These are phyloP conservation scores for Alosa alosa DNA, from an alignment of 2,113 vertebrate genomes.

Conservation along the genomic window DNA sequence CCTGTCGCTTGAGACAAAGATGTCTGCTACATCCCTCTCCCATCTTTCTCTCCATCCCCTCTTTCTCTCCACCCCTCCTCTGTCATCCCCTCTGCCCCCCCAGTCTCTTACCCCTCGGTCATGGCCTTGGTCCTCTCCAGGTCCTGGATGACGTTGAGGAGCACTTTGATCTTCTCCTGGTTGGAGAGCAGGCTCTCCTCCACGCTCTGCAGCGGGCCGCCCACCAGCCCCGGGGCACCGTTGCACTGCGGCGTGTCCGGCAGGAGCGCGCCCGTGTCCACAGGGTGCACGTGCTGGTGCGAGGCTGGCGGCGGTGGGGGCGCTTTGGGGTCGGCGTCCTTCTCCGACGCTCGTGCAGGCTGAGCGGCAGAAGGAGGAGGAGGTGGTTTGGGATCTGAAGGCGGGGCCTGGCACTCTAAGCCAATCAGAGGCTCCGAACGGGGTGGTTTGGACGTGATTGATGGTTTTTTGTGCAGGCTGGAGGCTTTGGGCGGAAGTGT, in stretches of 20 bases:
- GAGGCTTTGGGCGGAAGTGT: not conserved
- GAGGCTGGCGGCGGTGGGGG: not conserved
- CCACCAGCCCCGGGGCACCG: constrained; percentile 73
- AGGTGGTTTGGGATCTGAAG: constrained; percentile 48
- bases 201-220: constrained; percentile 85
- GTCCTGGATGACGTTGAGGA: constrained; percentile 98
- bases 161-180: constrained; percentile 98
- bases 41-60: not conserved
- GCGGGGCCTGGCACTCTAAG: constrained; percentile 42
- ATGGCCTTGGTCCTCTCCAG: constrained; percentile 94
- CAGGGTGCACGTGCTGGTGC: constrained; percentile 5
- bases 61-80: not conserved
- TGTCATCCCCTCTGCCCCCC: too few species aligned
- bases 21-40: not conserved
- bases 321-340: not conserved
- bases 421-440: constrained; percentile 40
- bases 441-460: constrained; percentile 38
- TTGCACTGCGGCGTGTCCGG: constrained; percentile 70
- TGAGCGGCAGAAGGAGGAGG: constrained; percentile 20
- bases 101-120: constrained; percentile 86
- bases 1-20: too few species aligned
- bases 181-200: constrained; percentile 93
- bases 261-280: not conserved
- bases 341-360: not conserved
- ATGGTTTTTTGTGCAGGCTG: not conserved